Conservation (phyloP, 2,113 vertebrate genomes). For the Xiphophorus couchianus region DNA sequence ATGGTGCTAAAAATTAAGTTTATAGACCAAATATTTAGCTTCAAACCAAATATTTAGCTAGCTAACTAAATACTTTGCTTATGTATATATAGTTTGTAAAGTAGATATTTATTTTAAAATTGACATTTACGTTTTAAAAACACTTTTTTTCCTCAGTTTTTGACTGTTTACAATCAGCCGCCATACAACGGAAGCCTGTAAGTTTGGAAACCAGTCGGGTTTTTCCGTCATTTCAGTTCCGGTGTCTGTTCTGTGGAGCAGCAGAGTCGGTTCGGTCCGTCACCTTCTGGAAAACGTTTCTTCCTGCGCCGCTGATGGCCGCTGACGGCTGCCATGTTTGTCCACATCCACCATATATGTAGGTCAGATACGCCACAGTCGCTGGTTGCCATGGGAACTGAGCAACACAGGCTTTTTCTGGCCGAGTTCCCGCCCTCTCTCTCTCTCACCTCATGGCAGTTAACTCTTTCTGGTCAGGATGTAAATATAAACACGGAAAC, state of each 20-base stretch:
- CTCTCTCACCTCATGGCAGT: conserved; percentile 41
- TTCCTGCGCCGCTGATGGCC: conserved; percentile 44
- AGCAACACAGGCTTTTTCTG: conserved; percentile 64
- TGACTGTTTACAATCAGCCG: too few species aligned
- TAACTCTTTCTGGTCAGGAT: conserved; percentile 54
- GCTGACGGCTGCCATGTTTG: conserved; percentile 62
- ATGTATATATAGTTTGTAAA: too few species aligned
- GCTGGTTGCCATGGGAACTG: conserved; percentile 76
- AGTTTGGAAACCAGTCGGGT: background rate
- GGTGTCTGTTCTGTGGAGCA: background rate
- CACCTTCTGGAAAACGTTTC: background rate
- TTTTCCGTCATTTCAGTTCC: background rate
- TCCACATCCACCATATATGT: conserved; percentile 73
- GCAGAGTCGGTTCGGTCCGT: background rate
- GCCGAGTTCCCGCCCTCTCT: conserved; percentile 16
- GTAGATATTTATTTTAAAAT: too few species aligned
- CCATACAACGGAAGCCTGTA: too few species aligned
- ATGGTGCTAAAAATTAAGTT: too few species aligned
- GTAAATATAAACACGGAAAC: conserved; percentile 5
- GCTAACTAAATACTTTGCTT: too few species aligned
- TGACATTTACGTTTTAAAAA: too few species aligned
- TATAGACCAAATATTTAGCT: too few species aligned
- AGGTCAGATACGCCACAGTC: conserved; percentile 70
- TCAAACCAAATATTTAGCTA: too few species aligned
- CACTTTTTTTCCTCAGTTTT: too few species aligned